phyloP scores from a whole-genome alignment of 2,797 vertebrate species.

The Phrynocephalus guinanensis region DNA sequence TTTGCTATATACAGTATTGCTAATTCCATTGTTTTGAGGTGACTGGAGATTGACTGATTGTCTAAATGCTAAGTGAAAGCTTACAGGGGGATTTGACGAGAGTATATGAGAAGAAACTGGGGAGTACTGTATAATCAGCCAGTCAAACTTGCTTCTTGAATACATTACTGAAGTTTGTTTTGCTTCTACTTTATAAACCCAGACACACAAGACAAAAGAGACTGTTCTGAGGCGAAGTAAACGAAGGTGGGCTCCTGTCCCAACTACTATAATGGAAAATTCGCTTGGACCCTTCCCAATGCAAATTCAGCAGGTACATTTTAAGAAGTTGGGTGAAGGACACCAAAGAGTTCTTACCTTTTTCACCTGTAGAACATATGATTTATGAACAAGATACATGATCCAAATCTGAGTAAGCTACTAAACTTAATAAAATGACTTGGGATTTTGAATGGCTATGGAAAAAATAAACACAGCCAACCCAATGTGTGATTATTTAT shows the following conservation, averaged over 20 bases:
- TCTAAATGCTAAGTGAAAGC: neutral
- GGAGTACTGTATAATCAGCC: constrained; percentile 12
- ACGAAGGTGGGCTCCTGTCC: constrained; percentile 87
- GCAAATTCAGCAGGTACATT: constrained; percentile 80
- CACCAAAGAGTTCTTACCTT: neutral
- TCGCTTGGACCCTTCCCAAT: constrained; percentile 77
- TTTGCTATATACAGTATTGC: neutral
- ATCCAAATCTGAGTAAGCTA: neutral
- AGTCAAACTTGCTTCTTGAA: neutral
- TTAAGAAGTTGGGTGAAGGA: neutral
- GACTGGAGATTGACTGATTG: neutral
- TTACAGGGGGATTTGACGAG: neutral
- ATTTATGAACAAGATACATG: neutral
- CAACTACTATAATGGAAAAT: constrained; percentile 84
- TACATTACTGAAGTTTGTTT: neutral
- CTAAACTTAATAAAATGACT: neutral
- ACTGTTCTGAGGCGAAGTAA: constrained; percentile 80
- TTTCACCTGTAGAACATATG: neutral
- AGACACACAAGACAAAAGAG: constrained; percentile 61
- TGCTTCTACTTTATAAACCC: constrained; percentile 36
- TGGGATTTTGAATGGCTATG: neutral
- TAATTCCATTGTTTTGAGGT: neutral
- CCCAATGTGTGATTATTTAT: neutral
- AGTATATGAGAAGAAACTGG: neutral
- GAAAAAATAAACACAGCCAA: neutral